A percentile compares a stretch with the other conserved stretches of the same genome.
Conservation (phyloP, 2,888 invertebrate species). For the Drosophila antonietae region DNA sequence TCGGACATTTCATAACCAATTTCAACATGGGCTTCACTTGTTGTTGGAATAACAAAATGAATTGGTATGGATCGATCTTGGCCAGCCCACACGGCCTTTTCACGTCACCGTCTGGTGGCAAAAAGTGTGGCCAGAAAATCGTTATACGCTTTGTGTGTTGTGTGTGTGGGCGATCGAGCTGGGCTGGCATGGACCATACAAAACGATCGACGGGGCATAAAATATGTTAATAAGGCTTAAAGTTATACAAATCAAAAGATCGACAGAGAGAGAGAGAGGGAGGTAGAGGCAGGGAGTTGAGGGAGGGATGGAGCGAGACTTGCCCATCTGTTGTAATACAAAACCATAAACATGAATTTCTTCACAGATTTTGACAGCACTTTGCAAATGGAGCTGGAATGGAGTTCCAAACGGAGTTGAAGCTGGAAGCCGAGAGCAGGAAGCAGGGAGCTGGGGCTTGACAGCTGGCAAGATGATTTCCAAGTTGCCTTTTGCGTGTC, state of each 20-base stretch:
- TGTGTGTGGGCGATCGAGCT: conserved; percentile 74
- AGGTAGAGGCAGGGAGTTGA: neutral
- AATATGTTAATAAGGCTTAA: conserved; percentile 78
- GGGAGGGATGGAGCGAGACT: conserved; percentile 8
- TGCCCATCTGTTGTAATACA: conserved; percentile 54
- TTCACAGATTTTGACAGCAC: conserved; percentile 51
- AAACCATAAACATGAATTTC: conserved; percentile 56
- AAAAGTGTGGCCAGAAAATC: conserved; percentile 52
- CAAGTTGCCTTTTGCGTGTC: conserved; percentile 39
- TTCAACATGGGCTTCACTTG: conserved; percentile 24
- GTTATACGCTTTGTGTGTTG: conserved; percentile 54
- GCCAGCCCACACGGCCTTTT: conserved; percentile 55
- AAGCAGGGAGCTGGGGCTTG: conserved; percentile 3
- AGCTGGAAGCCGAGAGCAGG: conserved; percentile 10
- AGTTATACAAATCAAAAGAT: conserved; percentile 63
- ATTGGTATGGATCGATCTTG: conserved; percentile 48
- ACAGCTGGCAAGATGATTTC: conserved; percentile 51
- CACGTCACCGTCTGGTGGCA: conserved; percentile 41
- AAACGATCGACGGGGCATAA: conserved; percentile 59
- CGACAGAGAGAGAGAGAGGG: neutral
- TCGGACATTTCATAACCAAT: conserved; percentile 38
- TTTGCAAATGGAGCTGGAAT: conserved; percentile 14
- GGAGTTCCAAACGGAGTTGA: neutral
- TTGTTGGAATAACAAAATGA: conserved; percentile 15
- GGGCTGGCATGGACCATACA: conserved; percentile 35